Base-by-base conservation (phyloP, 2,888 invertebrate species). In the Agrotis segetum region DNA sequence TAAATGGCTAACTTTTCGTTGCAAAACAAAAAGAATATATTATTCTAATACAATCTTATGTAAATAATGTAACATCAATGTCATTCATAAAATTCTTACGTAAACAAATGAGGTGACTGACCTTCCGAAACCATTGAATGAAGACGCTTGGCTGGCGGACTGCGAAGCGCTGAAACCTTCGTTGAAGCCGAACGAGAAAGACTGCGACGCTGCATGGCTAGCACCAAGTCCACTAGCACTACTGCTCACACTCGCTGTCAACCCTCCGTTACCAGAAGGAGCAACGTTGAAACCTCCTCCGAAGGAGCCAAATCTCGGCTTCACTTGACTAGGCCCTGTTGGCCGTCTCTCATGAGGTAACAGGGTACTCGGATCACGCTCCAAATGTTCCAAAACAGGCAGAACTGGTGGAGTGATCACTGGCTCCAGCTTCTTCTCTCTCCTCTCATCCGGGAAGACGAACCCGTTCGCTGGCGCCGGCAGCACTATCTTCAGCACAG, bases 141-240 rank as follows among this genome's bases (percentile, higher is more conserved):
- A 95, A 0, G 96, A 91, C 14, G 96, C 91, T 79, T 96, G 96
- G 70, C 96, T 96, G 40, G 96, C 96, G 2, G 96, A 95, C 53
- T 96, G 96, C 4, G 96, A 96, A 40, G 95, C 94, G 82, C 96
- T 95, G 87, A 96, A 96, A 13, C 96, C 96, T 79, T 96, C 93
- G 68, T 92, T 94, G 81, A 95, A 96, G n/a, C 96, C 96, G 67
- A 96, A 94, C 0, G 95, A 93, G 85, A 96, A 94, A 0, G 96
- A 95, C 78, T 96, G 96, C 3, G 96, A 94, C 0, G 96, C 96
- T 0, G 96, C 91, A 24, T 96, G 96, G 73, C 95, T 96, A n/a
- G 88, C 85, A 1, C 96, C 95, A 17, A 89, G 91, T 2, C 94
- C 95, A 71, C 90, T 93, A 0, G 89, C 92, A 67, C 96, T 96